A percentile compares a stretch with the other conserved stretches of the same genome.
Evolutionary conservation across 1,140 invertebrate species (phyloP).

Genomic region (Drosophila mauritiana): DNA sequence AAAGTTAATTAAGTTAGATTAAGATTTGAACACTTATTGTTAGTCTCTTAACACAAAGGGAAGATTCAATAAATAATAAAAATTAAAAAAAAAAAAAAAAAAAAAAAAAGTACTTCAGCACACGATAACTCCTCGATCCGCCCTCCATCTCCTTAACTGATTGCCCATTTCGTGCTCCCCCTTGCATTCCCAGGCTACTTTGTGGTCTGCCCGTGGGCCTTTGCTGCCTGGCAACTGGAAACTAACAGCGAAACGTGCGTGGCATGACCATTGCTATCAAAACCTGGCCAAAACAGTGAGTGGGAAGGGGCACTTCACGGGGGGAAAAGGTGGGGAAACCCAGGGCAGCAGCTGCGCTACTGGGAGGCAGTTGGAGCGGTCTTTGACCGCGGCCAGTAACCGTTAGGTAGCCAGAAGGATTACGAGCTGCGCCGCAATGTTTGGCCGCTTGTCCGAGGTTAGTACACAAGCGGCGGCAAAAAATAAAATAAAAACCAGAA

Average conservation of each 20-base stretch:
- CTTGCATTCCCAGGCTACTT: neutral
- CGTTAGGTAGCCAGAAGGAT: conserved; percentile 65
- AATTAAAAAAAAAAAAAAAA: no score
- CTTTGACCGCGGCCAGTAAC: conserved; percentile 55
- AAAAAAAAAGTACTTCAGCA: neutral
- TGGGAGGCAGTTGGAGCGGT: conserved; percentile 52
- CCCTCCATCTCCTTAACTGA: conserved; percentile 3
- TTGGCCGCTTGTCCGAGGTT: conserved; percentile 60
- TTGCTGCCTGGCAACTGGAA: conserved; percentile 36
- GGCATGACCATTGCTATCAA: conserved; percentile 51
- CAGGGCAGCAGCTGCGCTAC: conserved; percentile 43
- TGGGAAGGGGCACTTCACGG: conserved; percentile 3
- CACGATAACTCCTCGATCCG: conserved; percentile 7
- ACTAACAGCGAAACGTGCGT: conserved; percentile 34
- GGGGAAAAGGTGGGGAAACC: neutral
- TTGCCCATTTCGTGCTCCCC: neutral
- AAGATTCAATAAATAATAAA: no score
- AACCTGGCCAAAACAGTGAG: conserved; percentile 44
- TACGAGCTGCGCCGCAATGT: conserved; percentile 40
- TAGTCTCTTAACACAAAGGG: no score
- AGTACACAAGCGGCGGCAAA: conserved; percentile 33
- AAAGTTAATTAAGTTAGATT: no score
- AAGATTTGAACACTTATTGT: no score
- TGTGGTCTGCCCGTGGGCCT: conserved; percentile 28
- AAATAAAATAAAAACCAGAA: neutral